A percentile compares a stretch with the other conserved stretches of the same genome.
These are phyloP conservation scores for Columba janthina DNA, from an alignment of 2,113 vertebrate genomes.

Conservation along the genomic window DNA sequence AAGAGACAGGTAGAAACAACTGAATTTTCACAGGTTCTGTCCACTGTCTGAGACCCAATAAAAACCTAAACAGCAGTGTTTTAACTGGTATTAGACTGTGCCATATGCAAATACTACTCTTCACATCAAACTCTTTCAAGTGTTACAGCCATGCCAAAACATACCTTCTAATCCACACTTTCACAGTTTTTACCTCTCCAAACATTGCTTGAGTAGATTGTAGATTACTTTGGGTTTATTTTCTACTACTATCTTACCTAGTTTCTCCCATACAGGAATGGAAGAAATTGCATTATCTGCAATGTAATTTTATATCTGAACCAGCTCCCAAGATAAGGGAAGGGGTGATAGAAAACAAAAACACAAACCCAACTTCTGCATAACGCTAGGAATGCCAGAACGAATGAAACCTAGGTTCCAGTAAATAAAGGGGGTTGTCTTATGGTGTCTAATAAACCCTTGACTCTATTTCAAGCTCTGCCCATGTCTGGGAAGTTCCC, in stretches of 20 bases:
- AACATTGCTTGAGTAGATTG: neutral
- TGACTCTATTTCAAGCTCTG: neutral
- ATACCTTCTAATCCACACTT: neutral
- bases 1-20: neutral
- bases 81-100: neutral
- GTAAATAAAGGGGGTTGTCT: neutral
- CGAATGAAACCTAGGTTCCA: neutral
- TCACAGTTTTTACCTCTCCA: neutral
- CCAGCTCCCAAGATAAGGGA: neutral
- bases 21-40: neutral
- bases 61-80: neutral
- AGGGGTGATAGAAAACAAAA: neutral
- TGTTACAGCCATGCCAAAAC: neutral
- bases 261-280: neutral
- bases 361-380: rapidly evolving
- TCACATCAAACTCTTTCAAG: neutral
- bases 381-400: neutral
- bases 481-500: neutral
- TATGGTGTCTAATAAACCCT: neutral
- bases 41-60: neutral
- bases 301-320: neutral
- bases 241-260: neutral
- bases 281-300: neutral
- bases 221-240: neutral
- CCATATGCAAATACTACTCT: neutral